These are phyloP conservation scores for Laticauda laticaudata DNA, from an alignment of 2,113 vertebrate species.

Conservation along the genomic window DNA sequence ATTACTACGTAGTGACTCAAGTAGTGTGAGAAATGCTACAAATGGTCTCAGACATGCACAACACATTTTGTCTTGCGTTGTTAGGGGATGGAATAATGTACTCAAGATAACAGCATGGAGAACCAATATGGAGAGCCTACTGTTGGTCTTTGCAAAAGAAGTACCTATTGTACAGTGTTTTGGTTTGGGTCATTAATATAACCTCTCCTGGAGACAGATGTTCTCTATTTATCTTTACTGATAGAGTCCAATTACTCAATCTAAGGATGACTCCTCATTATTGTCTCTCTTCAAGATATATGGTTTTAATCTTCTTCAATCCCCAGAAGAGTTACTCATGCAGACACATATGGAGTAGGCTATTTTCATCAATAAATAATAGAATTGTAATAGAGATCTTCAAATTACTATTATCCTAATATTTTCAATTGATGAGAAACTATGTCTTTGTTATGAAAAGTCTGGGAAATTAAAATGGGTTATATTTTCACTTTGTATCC, in stretches of 20 bases:
- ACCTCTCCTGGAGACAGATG: background rate
- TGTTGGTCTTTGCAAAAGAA: background rate
- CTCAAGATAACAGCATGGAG: background rate
- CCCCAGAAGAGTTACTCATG: background rate
- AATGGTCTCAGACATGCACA: background rate
- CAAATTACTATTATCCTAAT: background rate
- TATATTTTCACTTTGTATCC: background rate
- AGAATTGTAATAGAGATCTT: background rate
- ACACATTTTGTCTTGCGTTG: background rate
- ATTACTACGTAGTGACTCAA: background rate
- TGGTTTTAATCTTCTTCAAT: background rate
- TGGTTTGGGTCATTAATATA: background rate
- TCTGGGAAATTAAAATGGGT: background rate
- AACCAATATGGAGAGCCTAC: background rate
- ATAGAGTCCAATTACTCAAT: background rate
- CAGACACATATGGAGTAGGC: background rate
- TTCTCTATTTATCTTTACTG: background rate
- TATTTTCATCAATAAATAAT: background rate
- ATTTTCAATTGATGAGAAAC: background rate
- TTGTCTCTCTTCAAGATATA: background rate
- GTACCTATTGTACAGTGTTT: background rate
- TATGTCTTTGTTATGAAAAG: background rate
- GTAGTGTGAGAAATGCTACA: background rate
- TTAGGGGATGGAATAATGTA: background rate
- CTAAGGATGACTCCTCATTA: background rate